These are phyloP conservation scores for Gorsachius magnificus DNA, from an alignment of 2,797 vertebrate genomes.

Conservation along the genomic window DNA sequence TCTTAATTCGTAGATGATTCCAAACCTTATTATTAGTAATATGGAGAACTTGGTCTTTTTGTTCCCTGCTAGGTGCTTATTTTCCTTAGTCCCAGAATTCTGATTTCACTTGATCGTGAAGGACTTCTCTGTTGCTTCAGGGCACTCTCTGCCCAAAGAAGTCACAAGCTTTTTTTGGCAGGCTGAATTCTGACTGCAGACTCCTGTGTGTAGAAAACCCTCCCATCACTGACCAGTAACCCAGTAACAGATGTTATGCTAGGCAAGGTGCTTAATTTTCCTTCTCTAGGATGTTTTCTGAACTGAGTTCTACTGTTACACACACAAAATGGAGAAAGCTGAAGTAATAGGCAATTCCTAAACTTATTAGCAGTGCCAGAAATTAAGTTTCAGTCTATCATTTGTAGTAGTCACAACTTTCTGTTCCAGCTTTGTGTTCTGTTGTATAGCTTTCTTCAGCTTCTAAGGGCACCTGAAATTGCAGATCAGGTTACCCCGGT, in stretches of 20 bases:
- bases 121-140: not conserved
- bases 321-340: not conserved
- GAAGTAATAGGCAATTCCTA: conserved; percentile 4
- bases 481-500: not conserved
- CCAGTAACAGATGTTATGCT: not conserved
- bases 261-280: not conserved
- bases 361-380: not conserved
- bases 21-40: not conserved
- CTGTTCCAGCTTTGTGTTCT: not conserved
- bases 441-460: not conserved
- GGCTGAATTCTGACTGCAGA: not conserved
- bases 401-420: not conserved
- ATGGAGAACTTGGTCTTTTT: not conserved
- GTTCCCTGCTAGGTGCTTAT: not conserved
- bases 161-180: not conserved
- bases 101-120: not conserved
- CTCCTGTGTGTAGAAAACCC: not conserved
- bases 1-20: not conserved
- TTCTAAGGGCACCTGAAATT: not conserved
- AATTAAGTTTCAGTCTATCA: not conserved
- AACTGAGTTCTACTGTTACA: not conserved
- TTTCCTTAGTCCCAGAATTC: not conserved
- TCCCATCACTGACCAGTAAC: not conserved
- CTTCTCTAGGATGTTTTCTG: not conserved
- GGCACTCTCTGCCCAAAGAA: not conserved